These are phyloP conservation scores for Lacanobia oleracea DNA, from an alignment of 2,888 invertebrate genomes.

Conservation along the genomic window DNA sequence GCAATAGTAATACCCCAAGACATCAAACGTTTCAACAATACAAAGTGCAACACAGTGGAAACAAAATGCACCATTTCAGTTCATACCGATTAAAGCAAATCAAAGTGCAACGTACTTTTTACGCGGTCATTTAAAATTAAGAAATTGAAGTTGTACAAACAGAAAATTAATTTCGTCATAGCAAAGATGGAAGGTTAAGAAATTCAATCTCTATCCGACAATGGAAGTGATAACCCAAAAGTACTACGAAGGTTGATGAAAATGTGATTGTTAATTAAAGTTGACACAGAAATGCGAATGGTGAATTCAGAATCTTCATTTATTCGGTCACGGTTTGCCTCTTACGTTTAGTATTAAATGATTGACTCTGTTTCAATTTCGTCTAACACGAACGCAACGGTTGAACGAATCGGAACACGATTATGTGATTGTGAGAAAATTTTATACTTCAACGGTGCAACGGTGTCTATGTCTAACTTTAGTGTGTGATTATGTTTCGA, in stretches of 20 bases:
- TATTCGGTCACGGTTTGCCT: constrained; percentile 88
- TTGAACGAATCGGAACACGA: constrained; percentile 89
- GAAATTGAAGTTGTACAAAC: constrained; percentile 78
- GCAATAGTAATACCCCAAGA: constrained; percentile 72
- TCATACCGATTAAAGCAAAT: constrained; percentile 67
- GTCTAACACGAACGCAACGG: constrained; percentile 87
- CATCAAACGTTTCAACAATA: constrained; percentile 71
- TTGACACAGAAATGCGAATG: constrained; percentile 89
- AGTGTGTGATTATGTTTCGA: constrained; percentile 85
- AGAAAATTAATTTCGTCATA: constrained; percentile 79
- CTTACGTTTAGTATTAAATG: constrained; percentile 89
- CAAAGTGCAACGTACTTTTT: constrained; percentile 69
- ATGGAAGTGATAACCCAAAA: constrained; percentile 83
- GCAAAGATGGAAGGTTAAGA: constrained; percentile 81
- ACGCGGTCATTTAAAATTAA: constrained; percentile 69
- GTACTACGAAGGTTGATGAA: constrained; percentile 85
- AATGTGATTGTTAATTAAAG: constrained; percentile 90
- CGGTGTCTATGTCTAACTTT: constrained; percentile 81
- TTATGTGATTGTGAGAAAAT: constrained; percentile 90
- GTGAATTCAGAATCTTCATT: constrained; percentile 89
- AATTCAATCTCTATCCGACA: constrained; percentile 84
- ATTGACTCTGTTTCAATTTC: constrained; percentile 90
- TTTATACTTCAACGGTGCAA: constrained; percentile 83
- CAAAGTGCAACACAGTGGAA: constrained; percentile 60
- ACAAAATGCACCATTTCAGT: constrained; percentile 59